A percentile compares a stretch with the other conserved stretches of the same genome.
Evolutionary conservation across 2,113 vertebrate genomes (phyloP).

Genomic region (Morone chrysops): DNA sequence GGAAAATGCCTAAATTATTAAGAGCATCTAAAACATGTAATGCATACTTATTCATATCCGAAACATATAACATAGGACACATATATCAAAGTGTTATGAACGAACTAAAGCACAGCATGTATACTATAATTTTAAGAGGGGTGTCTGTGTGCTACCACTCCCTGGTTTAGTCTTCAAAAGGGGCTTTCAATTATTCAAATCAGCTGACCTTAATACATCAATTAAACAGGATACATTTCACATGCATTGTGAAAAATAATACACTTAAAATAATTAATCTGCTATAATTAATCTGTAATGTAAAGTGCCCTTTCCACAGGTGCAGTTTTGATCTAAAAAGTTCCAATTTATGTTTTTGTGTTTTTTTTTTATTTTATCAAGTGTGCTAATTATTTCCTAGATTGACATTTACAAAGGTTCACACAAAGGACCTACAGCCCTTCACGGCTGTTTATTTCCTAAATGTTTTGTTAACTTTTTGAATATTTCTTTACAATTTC

Average conservation of each 20-base stretch:
- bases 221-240: slow-evolving; percentile 76
- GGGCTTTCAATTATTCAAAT: slow-evolving; percentile 80
- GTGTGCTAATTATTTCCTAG: background rate
- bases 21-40: background rate
- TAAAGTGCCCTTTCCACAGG: background rate
- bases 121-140: background rate
- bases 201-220: slow-evolving; percentile 72
- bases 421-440: background rate
- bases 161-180: slow-evolving; percentile 53
- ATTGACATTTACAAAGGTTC: background rate
- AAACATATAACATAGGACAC: background rate
- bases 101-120: background rate
- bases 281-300: slow-evolving; percentile 34
- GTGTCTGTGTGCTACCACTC: slow-evolving; percentile 45
- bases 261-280: slow-evolving; percentile 52
- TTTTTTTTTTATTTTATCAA: no score
- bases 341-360: background rate
- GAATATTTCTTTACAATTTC: background rate
- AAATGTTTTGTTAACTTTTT: background rate
- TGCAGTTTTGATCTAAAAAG: background rate
- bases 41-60: background rate
- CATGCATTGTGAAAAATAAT: slow-evolving; percentile 68
- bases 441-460: background rate
- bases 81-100: background rate
- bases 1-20: slow-evolving; percentile 17